Base-by-base conservation (phyloP, 2,888 invertebrate genomes). In the Melitaea athalia region DNA sequence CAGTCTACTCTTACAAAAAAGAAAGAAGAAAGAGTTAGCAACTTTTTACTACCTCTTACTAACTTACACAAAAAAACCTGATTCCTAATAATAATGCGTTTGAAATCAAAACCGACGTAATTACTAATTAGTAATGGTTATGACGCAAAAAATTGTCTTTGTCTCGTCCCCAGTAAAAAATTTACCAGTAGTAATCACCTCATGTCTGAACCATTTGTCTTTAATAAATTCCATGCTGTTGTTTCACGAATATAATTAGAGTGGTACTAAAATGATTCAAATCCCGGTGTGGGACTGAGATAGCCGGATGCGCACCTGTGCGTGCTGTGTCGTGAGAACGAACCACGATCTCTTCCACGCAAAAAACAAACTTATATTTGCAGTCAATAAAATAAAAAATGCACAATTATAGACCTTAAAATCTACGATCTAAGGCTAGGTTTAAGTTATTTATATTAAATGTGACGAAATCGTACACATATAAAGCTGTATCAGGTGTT, bases 251-350 rank as follows among this genome's bases (percentile, higher is more conserved):
- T 77, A 81, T 82, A 85, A 85, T 87, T 86, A 86, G 83, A 84
- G 80, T 79, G 82, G 78, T 47, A 81, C 82, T 81, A 80, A 83
- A 84, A 82, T 79, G 83, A 85, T 84, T 85, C 83, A 79, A 86
- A 86, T 85, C 84, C 81, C 79, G 76, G 77, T 70, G 67, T 78
- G 76, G 72, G 75, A 76, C 76, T 78, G 81, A 89, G 90, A 89
- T 88, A 87, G 86, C 90, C 91, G 91, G 91, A 91, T 91, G 91
- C 88, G 86, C 91, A 91, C 91, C 91, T 91, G 91, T 91, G 89
- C 76, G 74, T 71, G 77, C 62, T 69, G 64, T 67, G 66, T 81
- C 89, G 91, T 91, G 91, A 88, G 91, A 91, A 88, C 86, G 85
- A 89, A 88, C 87, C 84, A 80, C 82, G 81, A 85, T 87, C 83